Percentiles rank a stretch among this genome's conserved stretches.
These are phyloP conservation scores for Ephestia elutella DNA, from an alignment of 1,140 invertebrate species.

Conservation along the genomic window DNA sequence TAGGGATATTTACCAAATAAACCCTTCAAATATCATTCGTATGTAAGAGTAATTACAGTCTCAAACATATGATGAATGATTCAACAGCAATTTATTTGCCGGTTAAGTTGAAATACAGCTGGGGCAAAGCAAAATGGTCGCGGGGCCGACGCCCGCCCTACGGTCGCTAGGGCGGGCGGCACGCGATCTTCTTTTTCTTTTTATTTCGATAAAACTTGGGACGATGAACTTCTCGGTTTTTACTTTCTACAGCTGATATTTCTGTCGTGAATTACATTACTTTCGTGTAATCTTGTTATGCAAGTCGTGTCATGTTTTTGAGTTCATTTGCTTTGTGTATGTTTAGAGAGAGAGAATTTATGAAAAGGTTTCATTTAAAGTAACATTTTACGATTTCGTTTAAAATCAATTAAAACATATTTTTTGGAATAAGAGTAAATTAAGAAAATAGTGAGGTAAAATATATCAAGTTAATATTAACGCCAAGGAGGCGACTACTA, in stretches of 20 bases:
- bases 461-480: no score
- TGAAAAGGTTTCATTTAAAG: not conserved
- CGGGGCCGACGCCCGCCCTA: slow-evolving; percentile 12
- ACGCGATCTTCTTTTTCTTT: slow-evolving; percentile 38
- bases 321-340: not conserved
- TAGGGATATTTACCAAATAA: no score
- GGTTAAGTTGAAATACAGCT: slow-evolving; percentile 4
- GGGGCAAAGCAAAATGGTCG: slow-evolving; percentile 22
- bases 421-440: no score
- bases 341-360: not conserved
- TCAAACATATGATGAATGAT: slow-evolving; percentile 7
- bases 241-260: slow-evolving; percentile 32
- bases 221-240: slow-evolving; percentile 40
- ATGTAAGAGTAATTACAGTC: not conserved
- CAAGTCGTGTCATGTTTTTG: not conserved
- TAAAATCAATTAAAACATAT: no score
- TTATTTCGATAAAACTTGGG: slow-evolving; percentile 34
- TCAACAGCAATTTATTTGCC: slow-evolving; percentile 2
- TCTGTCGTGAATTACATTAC: not conserved
- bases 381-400: not conserved
- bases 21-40: not conserved
- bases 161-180: slow-evolving; percentile 29
- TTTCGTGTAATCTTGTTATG: not conserved
- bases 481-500: no score
- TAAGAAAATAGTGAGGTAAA: no score